These are phyloP conservation scores for Toxonevra muliebris DNA, from an alignment of 2,888 invertebrate species.

Conservation along the genomic window DNA sequence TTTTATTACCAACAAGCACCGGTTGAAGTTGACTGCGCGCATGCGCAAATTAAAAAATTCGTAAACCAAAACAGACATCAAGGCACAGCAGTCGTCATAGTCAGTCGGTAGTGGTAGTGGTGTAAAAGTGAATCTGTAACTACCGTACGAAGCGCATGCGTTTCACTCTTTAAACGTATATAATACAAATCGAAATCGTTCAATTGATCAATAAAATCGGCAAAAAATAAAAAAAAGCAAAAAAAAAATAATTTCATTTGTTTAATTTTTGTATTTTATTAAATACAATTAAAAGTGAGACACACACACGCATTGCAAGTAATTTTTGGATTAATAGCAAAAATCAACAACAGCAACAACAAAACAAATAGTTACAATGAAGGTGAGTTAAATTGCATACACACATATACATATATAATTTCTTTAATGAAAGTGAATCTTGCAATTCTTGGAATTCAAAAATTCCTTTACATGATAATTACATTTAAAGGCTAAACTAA, in stretches of 20 bases:
- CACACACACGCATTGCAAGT: not conserved
- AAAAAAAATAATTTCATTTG: not conserved
- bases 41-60: not conserved
- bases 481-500: too few species aligned
- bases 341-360: constrained; percentile 13
- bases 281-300: too few species aligned
- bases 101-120: constrained; percentile 36
- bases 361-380: constrained; percentile 29
- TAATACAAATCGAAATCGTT: not conserved
- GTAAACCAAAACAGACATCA: not conserved
- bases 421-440: too few species aligned
- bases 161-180: constrained; percentile 16
- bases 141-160: constrained; percentile 35
- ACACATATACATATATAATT: not conserved
- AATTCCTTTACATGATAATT: too few species aligned
- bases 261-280: not conserved
- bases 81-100: too few species aligned
- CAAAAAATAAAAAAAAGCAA: not conserved
- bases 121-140: constrained; percentile 40
- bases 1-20: too few species aligned
- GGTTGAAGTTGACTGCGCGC: not conserved
- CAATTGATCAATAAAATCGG: not conserved
- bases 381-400: constrained; percentile 36
- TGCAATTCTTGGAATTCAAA: too few species aligned
- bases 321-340: constrained; percentile 2